A percentile compares a stretch with the other conserved stretches of the same genome.
These are phyloP conservation scores for Ictidomys tridecemlineatus DNA, from an alignment of 2,113 vertebrate species.

Conservation along the genomic window DNA sequence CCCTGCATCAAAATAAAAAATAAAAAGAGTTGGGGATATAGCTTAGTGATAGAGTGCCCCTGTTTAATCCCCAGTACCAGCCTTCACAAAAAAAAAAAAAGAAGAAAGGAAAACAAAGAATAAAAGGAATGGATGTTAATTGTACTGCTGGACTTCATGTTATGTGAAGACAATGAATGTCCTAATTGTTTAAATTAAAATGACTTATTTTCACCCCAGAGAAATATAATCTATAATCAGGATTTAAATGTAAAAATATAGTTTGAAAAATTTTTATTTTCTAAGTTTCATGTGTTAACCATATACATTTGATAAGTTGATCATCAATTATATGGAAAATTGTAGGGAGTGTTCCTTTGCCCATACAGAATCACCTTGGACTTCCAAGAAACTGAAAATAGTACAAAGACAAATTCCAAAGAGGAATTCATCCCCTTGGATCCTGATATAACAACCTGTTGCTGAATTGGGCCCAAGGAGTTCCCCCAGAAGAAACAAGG, in stretches of 20 bases:
- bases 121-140: no score
- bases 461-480: no score
- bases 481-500: no score
- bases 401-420: background rate
- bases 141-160: background rate
- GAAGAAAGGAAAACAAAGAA: no score
- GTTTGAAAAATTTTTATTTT: conserved; percentile 38
- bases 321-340: background rate
- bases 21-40: no score
- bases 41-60: no score
- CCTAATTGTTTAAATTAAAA: background rate
- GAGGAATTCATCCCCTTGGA: background rate
- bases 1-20: no score
- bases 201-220: background rate
- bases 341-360: background rate
- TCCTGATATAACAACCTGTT: background rate
- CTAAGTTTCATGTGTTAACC: background rate
- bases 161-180: background rate
- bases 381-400: conserved; percentile 29
- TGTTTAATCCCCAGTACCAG: no score
- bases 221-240: background rate
- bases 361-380: background rate
- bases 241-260: conserved; percentile 34
- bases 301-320: background rate
- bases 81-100: no score